Conservation (phyloP, 2,888 invertebrate species). For the Graphium colonna region DNA sequence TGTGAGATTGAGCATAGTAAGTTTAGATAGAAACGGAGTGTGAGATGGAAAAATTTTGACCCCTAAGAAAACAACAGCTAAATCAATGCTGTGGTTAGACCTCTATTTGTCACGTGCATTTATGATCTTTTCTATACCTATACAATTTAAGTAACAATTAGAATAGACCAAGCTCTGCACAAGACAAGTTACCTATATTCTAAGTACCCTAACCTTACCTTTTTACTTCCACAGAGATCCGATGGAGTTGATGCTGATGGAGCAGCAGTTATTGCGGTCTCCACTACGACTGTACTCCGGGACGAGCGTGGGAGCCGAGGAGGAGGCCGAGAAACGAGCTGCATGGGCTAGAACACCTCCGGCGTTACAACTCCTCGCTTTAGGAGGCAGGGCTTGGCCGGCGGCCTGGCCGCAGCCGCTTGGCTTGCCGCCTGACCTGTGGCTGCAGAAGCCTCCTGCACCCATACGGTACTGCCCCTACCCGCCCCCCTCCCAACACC, state of each 20-base stretch:
- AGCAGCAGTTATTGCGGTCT: constrained; percentile 86
- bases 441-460: constrained; percentile 91
- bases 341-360: constrained; percentile 76
- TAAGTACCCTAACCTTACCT: background rate
- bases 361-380: constrained; percentile 64
- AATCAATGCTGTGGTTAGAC: too few relatives aligned
- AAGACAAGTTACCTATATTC: too few relatives aligned
- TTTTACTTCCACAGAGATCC: constrained; percentile 82
- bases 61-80: too few relatives aligned
- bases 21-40: too few relatives aligned
- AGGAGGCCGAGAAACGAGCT: constrained; percentile 79
- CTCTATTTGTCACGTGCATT: too few relatives aligned
- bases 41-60: too few relatives aligned
- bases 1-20: too few relatives aligned
- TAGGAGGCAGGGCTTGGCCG: constrained; percentile 89
- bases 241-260: constrained; percentile 89
- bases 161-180: too few relatives aligned
- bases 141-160: too few relatives aligned
- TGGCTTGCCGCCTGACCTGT: constrained; percentile 90
- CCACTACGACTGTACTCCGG: constrained; percentile 83
- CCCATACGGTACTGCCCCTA: constrained; percentile 82
- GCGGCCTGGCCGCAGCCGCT: constrained; percentile 44
- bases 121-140: too few relatives aligned
- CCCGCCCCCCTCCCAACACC: constrained; percentile 74
- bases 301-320: constrained; percentile 75